Base-by-base conservation (phyloP, 2,113 vertebrate species). In the Hyaena hyaena region DNA sequence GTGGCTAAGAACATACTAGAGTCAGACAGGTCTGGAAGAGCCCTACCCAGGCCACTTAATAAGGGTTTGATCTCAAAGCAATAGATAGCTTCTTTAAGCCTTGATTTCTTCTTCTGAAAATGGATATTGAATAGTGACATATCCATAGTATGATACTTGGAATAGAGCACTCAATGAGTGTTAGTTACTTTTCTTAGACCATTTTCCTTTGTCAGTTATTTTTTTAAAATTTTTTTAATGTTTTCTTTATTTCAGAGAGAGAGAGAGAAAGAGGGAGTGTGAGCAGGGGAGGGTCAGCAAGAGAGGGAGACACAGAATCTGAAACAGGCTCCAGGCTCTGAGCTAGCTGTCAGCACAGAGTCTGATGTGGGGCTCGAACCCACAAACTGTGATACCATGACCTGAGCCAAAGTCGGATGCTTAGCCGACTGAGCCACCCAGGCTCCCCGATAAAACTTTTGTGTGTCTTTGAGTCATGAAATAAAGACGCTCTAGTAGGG, bases 51-150 rank as follows among this genome's bases (percentile, higher is more conserved):
- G 39, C 43, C 55, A 84, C 55, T 66, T 48, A 94, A 68, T 73
- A 94, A 95, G 79, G 55, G 28, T 88, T 63, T 93, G 92, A 77
- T 7, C 63, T 90, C 80, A 90, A 87, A 94, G 39, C 26, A 92
- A 74, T 24, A 80, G 39, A 92, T 69, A 50, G 55, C 26, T 21
- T 87, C 80, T 93, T 33, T 90, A 89, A 84, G 26, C 15, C 79
- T 96, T 85, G 80, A 69, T 50, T 50, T 73, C 85, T 58, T 94
- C 48, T 23, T 92, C 68, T 90, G 50, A 92, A 92, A 90, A 83
- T 66, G 9, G 26, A n/a, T 88, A 53, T 79, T 66, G 43, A 63
- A 48, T 86, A 92, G n/a, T 88, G 43, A 92, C 88, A 79, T 66
- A 48, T 33, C 66, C 33, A 88, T 33, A 61, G 11, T 33, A 39